Percentiles rank a stretch among this genome's conserved stretches.
phyloP scores from a whole-genome alignment of 1,140 invertebrate genomes.

The Leucophenga varia region DNA sequence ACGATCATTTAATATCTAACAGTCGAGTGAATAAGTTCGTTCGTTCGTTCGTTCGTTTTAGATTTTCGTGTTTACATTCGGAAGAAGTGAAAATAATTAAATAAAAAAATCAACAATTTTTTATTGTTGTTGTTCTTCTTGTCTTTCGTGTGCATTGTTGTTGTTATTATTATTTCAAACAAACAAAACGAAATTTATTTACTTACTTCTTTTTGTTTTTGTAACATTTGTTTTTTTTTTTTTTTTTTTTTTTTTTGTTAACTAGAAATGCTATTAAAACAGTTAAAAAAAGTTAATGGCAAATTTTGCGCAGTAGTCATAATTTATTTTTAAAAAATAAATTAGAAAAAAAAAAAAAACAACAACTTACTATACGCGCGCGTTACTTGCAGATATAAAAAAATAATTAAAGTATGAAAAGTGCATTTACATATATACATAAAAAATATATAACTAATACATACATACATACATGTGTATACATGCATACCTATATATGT shows the following conservation, averaged over 20 bases:
- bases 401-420: constrained; percentile 5
- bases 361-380: constrained; percentile 7
- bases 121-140: no score
- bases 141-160: no score
- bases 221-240: constrained; percentile 14
- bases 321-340: constrained; percentile 17
- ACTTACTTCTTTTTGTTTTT: constrained; percentile 20
- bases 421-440: constrained; percentile 19
- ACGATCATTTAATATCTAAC: no score
- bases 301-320: constrained; percentile 3
- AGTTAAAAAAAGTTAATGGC: constrained; percentile 9
- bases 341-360: background rate
- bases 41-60: no score
- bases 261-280: constrained; percentile 27
- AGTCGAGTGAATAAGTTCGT: no score
- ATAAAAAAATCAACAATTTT: no score
- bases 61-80: no score
- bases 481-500: no score
- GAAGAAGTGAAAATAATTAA: no score
- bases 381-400: no score
- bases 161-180: no score
- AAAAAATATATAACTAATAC: constrained; percentile 6
- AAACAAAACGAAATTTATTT: constrained; percentile 4
- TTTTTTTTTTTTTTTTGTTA: constrained; percentile 10
- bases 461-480: constrained; percentile 12